Evolutionary conservation across 2,113 vertebrate genomes (phyloP).

Genomic region (Oostethus manadensis): DNA sequence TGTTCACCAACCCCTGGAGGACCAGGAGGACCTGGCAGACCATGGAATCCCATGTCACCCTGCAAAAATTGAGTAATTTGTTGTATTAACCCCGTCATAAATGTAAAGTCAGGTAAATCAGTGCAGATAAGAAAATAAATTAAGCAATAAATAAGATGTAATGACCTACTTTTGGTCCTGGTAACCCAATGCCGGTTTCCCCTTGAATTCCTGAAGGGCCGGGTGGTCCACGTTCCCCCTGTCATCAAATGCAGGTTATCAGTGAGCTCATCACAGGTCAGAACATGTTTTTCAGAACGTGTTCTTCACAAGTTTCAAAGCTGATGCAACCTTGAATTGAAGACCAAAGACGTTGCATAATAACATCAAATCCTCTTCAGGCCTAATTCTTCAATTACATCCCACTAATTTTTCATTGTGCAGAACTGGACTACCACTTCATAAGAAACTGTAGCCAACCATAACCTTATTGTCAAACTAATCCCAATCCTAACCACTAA

Average conservation of each 20-base stretch:
- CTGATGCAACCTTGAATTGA: not conserved
- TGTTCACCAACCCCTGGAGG: slow-evolving; percentile 81
- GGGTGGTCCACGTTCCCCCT: slow-evolving; percentile 81
- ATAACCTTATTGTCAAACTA: too few species aligned
- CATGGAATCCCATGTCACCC: slow-evolving; percentile 81
- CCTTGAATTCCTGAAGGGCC: slow-evolving; percentile 82
- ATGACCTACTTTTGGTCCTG: slow-evolving; percentile 79
- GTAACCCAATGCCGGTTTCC: slow-evolving; percentile 81
- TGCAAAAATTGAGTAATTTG: slow-evolving; percentile 47
- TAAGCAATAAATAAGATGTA: not conserved
- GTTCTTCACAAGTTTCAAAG: slow-evolving; percentile 1
- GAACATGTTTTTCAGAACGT: slow-evolving; percentile 22
- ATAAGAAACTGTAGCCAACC: too few species aligned
- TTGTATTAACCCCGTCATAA: slow-evolving; percentile 1
- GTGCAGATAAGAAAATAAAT: not conserved
- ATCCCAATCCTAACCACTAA: too few species aligned
- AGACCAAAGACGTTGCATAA: not conserved
- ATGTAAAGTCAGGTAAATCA: not conserved
- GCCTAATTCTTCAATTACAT: too few species aligned
- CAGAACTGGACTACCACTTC: too few species aligned
- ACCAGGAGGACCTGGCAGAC: slow-evolving; percentile 78
- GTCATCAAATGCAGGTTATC: slow-evolving; percentile 29
- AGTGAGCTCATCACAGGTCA: slow-evolving; percentile 21
- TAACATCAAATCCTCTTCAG: not conserved
- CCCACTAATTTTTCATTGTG: too few species aligned